phyloP scores from a whole-genome alignment of 2,113 vertebrate genomes.

The Takifugu flavidus region DNA sequence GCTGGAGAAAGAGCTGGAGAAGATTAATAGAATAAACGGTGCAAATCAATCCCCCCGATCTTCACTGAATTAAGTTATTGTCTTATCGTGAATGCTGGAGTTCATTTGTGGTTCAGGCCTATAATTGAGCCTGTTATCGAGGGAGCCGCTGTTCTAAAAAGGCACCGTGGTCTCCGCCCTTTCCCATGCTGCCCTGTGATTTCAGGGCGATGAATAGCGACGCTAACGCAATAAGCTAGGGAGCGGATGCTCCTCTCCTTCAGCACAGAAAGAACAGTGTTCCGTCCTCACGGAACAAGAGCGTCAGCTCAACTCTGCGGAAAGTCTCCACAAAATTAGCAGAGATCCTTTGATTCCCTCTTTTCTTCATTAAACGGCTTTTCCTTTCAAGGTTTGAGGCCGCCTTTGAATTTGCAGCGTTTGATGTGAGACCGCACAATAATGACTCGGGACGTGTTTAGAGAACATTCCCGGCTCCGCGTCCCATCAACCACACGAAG shows the following conservation, averaged over 20 bases:
- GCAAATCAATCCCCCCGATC: background rate
- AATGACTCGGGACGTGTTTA: constrained; percentile 65
- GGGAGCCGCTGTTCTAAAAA: constrained; percentile 19
- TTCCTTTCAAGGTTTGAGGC: constrained; percentile 39
- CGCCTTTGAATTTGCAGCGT: constrained; percentile 59
- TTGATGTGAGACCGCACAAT: constrained; percentile 71
- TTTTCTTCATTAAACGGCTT: constrained; percentile 26
- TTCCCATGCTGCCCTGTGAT: constrained; percentile 35
- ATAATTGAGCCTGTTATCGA: constrained; percentile 24
- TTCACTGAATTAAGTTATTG: constrained; percentile 28
- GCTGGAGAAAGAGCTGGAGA: too few relatives aligned
- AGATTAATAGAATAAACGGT: background rate
- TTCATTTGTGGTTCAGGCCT: constrained; percentile 29
- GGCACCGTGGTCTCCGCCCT: constrained; percentile 24
- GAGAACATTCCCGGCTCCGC: constrained; percentile 51
- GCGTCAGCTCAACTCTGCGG: constrained; percentile 45
- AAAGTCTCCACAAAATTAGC: constrained; percentile 35
- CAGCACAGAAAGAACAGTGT: constrained; percentile 25
- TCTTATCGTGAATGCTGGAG: constrained; percentile 27
- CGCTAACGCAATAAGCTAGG: constrained; percentile 19
- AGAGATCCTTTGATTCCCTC: constrained; percentile 39
- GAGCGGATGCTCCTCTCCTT: constrained; percentile 25
- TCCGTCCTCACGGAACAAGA: constrained; percentile 40
- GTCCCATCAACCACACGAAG: constrained; percentile 59
- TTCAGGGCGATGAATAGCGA: constrained; percentile 34